Evolutionary conservation across 2,888 invertebrate species (phyloP), one percentile per base, ranked within the genome.

Genomic region (Pomacea canaliculata): DNA sequence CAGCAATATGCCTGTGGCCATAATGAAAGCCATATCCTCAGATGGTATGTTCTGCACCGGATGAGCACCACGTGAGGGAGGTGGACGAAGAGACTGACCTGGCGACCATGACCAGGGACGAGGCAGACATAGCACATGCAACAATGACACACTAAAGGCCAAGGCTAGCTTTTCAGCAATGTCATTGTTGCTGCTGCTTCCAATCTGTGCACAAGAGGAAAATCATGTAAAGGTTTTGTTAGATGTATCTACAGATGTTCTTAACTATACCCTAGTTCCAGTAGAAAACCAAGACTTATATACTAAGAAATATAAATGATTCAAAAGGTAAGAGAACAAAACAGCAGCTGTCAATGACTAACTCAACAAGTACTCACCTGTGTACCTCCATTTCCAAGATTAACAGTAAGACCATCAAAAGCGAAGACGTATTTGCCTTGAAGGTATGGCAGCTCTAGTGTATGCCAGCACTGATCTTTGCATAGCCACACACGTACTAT

Each of bases 121-220:
- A 1, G 92, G 92, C 84, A 92, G 92, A 82, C 92, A 92, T 19
- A 92, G 87, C n/a, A 92, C 91, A 81, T 92, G 91, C 27, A 92
- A 87, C 12, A 92, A 86, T n/a, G 92, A 87, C 13, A 92, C 90
- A 70, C 90, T 88, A 86, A 92, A 92, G 13, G 91, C 90, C 73
- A 91, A 83, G 23, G 91, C 91, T 16, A 92, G 86, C 78, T 92
- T 91, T 83, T 92, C 92, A 7, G 91, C 91, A 18, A 92, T 90
- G 76, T 91, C 78, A 16, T 68, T 51, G 18, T 59, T 68, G 16
- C 56, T 68, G 16, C 56, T 60, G 18, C 68, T n/a, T 27, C 48
- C 48, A 67, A 74, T 37, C 74, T 74, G 69, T 8, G 37, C 37
- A 37, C 37, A 37, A 7, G 46, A 60, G 7, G 60, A 18, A 60